Conservation (phyloP, 2,888 invertebrate species). For the Cerastis rubricosa region DNA sequence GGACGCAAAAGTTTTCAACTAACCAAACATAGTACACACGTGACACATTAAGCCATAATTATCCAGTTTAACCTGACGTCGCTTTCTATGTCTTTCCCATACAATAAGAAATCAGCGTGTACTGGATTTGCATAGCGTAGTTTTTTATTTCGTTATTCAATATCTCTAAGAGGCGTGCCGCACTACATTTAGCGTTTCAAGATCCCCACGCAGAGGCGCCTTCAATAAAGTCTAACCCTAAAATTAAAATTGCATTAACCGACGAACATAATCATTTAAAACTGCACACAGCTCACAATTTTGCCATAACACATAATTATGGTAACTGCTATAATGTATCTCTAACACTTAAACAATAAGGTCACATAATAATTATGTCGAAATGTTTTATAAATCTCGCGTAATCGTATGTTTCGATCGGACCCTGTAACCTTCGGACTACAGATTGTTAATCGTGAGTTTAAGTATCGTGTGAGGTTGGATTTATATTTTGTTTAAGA, state of each 20-base stretch:
- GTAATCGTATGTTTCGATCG: conserved; percentile 48
- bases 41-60: too few species aligned
- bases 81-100: too few species aligned
- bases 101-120: too few species aligned
- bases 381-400: conserved; percentile 49
- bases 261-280: conserved; percentile 38
- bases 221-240: conserved; percentile 15
- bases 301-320: conserved; percentile 55
- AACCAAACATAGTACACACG: not conserved
- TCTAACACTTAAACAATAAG: conserved; percentile 48
- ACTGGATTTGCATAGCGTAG: not conserved
- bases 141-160: not conserved
- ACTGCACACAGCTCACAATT: conserved; percentile 43
- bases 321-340: conserved; percentile 24
- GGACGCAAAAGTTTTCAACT: not conserved
- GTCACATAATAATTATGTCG: conserved; percentile 45
- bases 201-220: not conserved
- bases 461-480: conserved; percentile 6
- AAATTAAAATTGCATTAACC: conserved; percentile 51
- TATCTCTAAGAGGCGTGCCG: conserved; percentile 3
- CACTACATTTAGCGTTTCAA: not conserved
- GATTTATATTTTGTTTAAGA: not conserved
- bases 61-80: too few species aligned
- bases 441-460: conserved; percentile 16
- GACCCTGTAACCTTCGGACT: conserved; percentile 19